Conservation (phyloP, 2,113 vertebrate species). For the Ifrita kowaldi region DNA sequence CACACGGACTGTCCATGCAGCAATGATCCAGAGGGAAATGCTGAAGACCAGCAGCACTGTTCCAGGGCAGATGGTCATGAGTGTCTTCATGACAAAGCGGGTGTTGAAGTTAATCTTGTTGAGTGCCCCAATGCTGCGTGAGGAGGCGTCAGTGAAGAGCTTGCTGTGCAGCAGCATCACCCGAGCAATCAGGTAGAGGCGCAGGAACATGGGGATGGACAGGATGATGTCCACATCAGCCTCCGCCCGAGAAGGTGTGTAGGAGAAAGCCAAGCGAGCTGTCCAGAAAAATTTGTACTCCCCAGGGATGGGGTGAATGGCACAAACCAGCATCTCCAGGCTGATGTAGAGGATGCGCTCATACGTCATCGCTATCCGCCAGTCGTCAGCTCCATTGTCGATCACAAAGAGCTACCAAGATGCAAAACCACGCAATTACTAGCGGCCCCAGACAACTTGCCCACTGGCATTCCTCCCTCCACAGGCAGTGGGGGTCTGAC, state of each 20-base stretch:
- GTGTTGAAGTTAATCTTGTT: conserved; percentile 99
- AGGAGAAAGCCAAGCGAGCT: conserved; percentile 94
- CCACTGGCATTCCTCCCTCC: not conserved
- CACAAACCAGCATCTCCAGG: conserved; percentile 95
- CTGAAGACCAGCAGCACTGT: conserved; percentile 98
- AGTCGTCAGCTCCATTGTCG: conserved; percentile 97
- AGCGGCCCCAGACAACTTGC: fast-evolving
- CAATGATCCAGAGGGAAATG: conserved; percentile 99
- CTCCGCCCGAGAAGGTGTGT: conserved; percentile 88
- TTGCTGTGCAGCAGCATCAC: conserved; percentile 99
- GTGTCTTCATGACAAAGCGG: conserved; percentile 97
- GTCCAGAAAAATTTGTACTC: conserved; percentile 98
- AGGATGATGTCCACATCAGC: conserved; percentile 98
- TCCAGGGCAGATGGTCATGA: conserved; percentile 98
- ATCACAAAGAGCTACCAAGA: conserved; percentile 89
- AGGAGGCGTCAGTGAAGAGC: conserved; percentile 86
- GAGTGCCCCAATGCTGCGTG: conserved; percentile 75
- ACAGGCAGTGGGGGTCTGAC: fast-evolving
- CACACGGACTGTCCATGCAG: conserved; percentile 95
- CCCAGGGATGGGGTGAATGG: conserved; percentile 93
- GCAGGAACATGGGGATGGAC: conserved; percentile 97
- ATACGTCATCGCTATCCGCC: conserved; percentile 97
- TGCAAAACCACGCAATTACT: not conserved
- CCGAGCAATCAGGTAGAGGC: conserved; percentile 95
- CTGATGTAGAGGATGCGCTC: conserved; percentile 93